Conservation (phyloP, 2,113 vertebrate genomes). For the Ophiodon elongatus region DNA sequence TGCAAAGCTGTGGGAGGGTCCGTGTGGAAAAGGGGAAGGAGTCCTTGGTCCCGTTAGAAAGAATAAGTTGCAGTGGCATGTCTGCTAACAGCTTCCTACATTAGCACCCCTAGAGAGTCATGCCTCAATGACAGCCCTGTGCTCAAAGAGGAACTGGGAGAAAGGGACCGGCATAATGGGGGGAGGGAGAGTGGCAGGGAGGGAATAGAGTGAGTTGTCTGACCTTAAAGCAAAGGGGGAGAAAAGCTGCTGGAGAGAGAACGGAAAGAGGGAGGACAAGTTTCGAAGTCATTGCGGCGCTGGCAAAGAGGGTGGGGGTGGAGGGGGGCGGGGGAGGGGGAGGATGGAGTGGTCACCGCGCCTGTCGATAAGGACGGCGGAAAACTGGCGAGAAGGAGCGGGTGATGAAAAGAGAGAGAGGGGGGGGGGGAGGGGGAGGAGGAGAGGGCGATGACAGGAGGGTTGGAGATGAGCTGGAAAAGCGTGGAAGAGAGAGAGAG, state of each 20-base stretch:
- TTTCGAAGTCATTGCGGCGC: constrained; percentile 16
- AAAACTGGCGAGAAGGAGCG: constrained; percentile 30
- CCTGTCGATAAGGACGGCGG: constrained; percentile 24
- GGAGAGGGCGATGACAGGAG: constrained; percentile 31
- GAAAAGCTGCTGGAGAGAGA: not conserved
- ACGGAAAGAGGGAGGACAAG: constrained; percentile 39
- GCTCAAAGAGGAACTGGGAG: constrained; percentile 54
- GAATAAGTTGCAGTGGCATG: constrained; percentile 70
- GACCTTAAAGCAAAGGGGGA: constrained; percentile 57
- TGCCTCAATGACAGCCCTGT: constrained; percentile 62
- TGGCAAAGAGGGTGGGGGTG: not conserved
- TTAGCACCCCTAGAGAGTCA: constrained; percentile 64
- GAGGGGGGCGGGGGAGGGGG: not conserved
- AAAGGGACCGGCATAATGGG: constrained; percentile 21
- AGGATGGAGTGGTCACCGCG: too few relatives aligned
- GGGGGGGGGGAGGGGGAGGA: not conserved
- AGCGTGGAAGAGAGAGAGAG: not conserved
- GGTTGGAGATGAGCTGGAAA: constrained; percentile 10
- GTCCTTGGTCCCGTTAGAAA: constrained; percentile 54
- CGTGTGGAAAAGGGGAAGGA: constrained; percentile 51
- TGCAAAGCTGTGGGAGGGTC: constrained; percentile 68
- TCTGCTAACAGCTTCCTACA: constrained; percentile 67
- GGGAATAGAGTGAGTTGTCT: constrained; percentile 35
- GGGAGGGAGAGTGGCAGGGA: constrained; percentile 12
- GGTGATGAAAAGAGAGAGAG: constrained; percentile 3